Evolutionary conservation across 2,888 invertebrate species (phyloP).

Genomic region (Petrolisthes manimaculis): DNA sequence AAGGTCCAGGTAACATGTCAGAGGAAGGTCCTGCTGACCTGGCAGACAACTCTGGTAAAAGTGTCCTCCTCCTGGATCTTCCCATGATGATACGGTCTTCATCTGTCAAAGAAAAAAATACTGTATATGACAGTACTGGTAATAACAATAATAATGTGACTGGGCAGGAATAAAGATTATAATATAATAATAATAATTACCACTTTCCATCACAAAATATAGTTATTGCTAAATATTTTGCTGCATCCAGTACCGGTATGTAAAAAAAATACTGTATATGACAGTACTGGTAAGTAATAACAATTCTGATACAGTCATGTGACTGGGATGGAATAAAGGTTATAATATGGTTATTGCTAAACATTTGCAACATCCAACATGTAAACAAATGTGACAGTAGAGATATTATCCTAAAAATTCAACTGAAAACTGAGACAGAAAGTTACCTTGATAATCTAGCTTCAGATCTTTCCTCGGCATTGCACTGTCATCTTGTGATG

Average conservation of each 20-base stretch:
- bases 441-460: neutral
- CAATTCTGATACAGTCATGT: no score
- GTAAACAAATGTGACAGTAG: neutral
- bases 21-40: neutral
- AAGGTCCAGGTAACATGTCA: neutral
- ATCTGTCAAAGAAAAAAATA: neutral
- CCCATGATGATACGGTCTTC: neutral
- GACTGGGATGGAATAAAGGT: no score
- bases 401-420: neutral
- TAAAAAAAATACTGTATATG: no score
- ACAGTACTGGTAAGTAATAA: no score
- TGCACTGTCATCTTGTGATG: constrained; percentile 4
- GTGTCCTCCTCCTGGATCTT: constrained; percentile 9
- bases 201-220: neutral
- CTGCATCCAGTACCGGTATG: neutral
- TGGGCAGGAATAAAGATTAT: neutral
- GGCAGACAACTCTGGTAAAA: neutral
- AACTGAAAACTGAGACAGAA: constrained; percentile 3
- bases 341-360: neutral
- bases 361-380: neutral
- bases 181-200: neutral
- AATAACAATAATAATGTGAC: neutral
- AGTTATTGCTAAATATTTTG: neutral
- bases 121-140: neutral
- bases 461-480: constrained; percentile 11